A percentile compares a stretch with the other conserved stretches of the same genome.
Evolutionary conservation across 2,113 vertebrate species (phyloP).

Genomic region (Oryzias woworae): DNA sequence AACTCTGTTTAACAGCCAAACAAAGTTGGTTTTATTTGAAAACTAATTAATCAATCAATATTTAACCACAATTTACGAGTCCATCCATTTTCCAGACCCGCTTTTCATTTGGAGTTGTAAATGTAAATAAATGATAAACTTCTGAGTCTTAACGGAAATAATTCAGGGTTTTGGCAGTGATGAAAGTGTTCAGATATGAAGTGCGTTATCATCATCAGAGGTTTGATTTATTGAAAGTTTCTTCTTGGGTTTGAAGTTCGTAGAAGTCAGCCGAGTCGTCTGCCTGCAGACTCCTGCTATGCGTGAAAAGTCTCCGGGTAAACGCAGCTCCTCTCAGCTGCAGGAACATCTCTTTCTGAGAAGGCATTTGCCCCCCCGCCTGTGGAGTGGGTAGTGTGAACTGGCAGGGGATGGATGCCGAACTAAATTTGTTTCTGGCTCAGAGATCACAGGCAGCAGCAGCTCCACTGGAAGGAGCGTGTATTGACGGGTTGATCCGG

Average conservation of each 20-base stretch:
- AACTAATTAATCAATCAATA: too few species aligned
- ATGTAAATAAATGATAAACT: too few species aligned
- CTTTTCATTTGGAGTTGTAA: too few species aligned
- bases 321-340: not conserved
- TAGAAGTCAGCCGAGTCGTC: too few species aligned
- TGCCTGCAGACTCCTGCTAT: not conserved
- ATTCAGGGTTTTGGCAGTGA: too few species aligned
- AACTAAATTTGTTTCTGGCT: conserved; percentile 51
- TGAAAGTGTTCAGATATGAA: too few species aligned
- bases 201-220: too few species aligned
- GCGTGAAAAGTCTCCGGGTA: not conserved
- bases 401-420: conserved; percentile 19
- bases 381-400: conserved; percentile 40
- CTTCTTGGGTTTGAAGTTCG: too few species aligned
- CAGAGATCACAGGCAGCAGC: conserved; percentile 52
- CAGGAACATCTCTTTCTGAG: conserved; percentile 4
- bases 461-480: conserved; percentile 10
- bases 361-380: conserved; percentile 18
- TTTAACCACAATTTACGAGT: not conserved
- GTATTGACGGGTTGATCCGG: conserved; percentile 31
- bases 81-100: not conserved
- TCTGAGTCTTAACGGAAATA: too few species aligned
- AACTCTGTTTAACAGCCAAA: too few species aligned
- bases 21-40: too few species aligned
- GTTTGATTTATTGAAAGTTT: too few species aligned